Percentiles rank a stretch among this genome's conserved stretches.
phyloP scores from a whole-genome alignment of 2,113 vertebrate genomes.

The Cercocebus atys region DNA sequence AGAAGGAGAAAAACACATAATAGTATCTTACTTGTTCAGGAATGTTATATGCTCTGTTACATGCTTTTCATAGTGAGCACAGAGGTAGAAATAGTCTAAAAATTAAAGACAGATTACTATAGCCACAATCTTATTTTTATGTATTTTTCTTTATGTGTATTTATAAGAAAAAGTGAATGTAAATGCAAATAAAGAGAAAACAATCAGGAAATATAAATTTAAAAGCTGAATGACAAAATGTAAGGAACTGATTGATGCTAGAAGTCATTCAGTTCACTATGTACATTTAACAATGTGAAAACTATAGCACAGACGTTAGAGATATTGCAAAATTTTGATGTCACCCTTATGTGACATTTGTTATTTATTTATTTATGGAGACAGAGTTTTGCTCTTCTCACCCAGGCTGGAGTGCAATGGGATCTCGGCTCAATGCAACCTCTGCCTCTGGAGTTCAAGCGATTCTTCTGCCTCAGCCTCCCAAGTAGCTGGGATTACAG shows the following conservation, averaged over 20 bases:
- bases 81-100: neutral
- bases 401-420: too few species aligned
- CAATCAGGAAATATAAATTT: neutral
- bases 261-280: neutral
- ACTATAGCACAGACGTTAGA: neutral
- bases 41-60: neutral
- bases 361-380: too few species aligned
- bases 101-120: neutral
- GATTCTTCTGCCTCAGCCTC: too few species aligned
- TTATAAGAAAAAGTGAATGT: neutral
- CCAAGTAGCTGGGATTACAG: too few species aligned
- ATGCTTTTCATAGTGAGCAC: neutral
- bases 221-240: neutral
- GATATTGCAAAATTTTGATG: neutral
- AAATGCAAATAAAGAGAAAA: neutral
- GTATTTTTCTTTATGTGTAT: neutral
- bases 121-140: neutral
- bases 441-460: too few species aligned
- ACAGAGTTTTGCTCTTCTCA: too few species aligned
- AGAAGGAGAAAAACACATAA: conserved; percentile 12
- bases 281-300: neutral
- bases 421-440: too few species aligned
- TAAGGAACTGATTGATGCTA: neutral
- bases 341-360: neutral
- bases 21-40: neutral